Percentiles rank a stretch among this genome's conserved stretches.
phyloP scores from a whole-genome alignment of 2,113 vertebrate species.

The Myxocyprinus asiaticus region DNA sequence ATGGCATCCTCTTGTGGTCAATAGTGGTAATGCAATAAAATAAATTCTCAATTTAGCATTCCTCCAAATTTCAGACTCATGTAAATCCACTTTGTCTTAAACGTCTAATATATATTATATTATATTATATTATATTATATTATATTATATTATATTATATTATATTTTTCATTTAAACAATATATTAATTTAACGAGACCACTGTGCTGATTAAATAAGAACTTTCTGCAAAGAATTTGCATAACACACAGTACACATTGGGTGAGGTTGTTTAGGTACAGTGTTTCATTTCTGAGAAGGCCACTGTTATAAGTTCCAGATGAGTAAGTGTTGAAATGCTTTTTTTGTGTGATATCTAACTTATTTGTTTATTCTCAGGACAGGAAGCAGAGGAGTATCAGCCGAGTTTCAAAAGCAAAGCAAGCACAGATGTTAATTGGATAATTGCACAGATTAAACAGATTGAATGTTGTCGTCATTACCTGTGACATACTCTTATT shows the following conservation, averaged over 20 bases:
- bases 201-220: neutral
- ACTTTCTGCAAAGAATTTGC: neutral
- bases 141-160: too few species aligned
- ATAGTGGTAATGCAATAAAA: neutral
- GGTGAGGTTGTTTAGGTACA: neutral
- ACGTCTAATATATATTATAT: neutral
- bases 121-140: neutral
- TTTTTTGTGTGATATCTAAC: constrained; percentile 20
- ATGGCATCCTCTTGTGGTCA: constrained; percentile 20
- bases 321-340: constrained; percentile 17
- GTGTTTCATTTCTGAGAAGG: constrained; percentile 2
- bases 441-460: constrained; percentile 41
- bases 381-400: neutral
- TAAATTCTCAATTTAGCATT: too few species aligned
- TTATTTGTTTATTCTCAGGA: constrained; percentile 4
- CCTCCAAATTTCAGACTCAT: too few species aligned
- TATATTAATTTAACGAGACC: neutral
- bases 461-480: constrained; percentile 33
- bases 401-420: constrained; percentile 19
- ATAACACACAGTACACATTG: neutral
- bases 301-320: neutral
- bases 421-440: constrained; percentile 18
- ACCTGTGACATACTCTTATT: constrained; percentile 4
- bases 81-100: too few species aligned
- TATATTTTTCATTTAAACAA: neutral